Evolutionary conservation across 2,797 vertebrate genomes (phyloP).

Genomic region (Intellagama lesueurii): DNA sequence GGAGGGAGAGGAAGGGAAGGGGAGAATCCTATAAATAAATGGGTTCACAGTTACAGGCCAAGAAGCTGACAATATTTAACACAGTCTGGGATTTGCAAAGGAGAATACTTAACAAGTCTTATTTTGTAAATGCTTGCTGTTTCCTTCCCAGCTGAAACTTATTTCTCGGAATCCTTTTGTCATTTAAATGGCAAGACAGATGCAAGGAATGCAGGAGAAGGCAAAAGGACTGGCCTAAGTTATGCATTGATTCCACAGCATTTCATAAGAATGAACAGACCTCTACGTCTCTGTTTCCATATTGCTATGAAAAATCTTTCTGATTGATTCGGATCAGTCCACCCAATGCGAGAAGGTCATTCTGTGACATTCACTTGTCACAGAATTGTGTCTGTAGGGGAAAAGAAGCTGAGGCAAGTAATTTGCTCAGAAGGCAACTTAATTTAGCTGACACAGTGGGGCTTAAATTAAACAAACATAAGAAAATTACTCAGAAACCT

Average conservation of each 20-base stretch:
- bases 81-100: slow-evolving; percentile 37
- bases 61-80: slow-evolving; percentile 30
- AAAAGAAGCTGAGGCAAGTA: slow-evolving; percentile 36
- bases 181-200: slow-evolving; percentile 10
- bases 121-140: slow-evolving; percentile 5
- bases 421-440: slow-evolving; percentile 39
- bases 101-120: slow-evolving; percentile 22
- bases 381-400: slow-evolving; percentile 22
- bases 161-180: slow-evolving; percentile 21
- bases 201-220: slow-evolving; percentile 2
- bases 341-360: slow-evolving; percentile 52
- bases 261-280: slow-evolving; percentile 52
- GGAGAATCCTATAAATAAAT: slow-evolving; percentile 39
- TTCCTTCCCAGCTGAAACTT: not conserved
- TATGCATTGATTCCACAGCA: slow-evolving; percentile 58
- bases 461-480: slow-evolving; percentile 54
- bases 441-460: slow-evolving; percentile 28
- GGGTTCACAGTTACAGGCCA: slow-evolving; percentile 32
- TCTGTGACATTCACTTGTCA: rapidly evolving
- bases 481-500: slow-evolving; percentile 43
- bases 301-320: slow-evolving; percentile 57
- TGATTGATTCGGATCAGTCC: slow-evolving; percentile 63
- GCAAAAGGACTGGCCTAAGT: not conserved
- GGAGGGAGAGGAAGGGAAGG: not conserved
- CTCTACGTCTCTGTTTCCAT: slow-evolving; percentile 22